Evolutionary conservation across 1,140 invertebrate species (phyloP).

Genomic region (Dreissena rostriformis): DNA sequence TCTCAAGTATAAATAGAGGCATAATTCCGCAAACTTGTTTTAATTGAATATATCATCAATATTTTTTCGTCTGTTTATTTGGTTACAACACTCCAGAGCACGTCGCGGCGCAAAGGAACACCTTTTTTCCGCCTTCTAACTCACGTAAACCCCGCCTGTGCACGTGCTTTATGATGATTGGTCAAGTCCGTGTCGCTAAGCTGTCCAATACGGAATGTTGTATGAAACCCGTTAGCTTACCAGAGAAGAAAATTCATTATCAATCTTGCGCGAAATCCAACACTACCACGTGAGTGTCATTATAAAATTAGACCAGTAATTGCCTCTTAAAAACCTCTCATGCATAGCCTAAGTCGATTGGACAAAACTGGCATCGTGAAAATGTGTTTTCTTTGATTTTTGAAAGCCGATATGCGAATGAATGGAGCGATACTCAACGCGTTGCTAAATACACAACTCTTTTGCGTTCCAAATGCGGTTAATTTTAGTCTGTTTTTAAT

Average conservation of each 20-base stretch:
- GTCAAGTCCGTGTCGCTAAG: conserved; percentile 10
- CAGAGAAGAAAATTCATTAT: conserved; percentile 48
- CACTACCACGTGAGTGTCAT: conserved; percentile 56
- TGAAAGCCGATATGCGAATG: conserved; percentile 43
- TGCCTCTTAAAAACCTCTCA: conserved; percentile 47
- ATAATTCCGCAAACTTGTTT: too few relatives aligned
- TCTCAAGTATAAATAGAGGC: too few relatives aligned
- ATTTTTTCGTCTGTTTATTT: too few relatives aligned
- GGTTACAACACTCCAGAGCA: too few relatives aligned
- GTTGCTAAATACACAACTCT: conserved; percentile 6
- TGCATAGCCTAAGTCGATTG: conserved; percentile 46
- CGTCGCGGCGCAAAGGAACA: too few relatives aligned
- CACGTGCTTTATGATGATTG: conserved; percentile 41
- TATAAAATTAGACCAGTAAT: conserved; percentile 58
- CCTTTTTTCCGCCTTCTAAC: too few relatives aligned
- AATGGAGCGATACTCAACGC: conserved; percentile 35
- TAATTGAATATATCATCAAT: too few relatives aligned
- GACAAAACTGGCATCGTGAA: conserved; percentile 46
- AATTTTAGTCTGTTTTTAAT: not conserved
- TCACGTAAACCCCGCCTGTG: not conserved
- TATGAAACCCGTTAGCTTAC: conserved; percentile 41
- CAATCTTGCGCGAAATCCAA: conserved; percentile 54
- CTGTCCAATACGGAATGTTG: conserved; percentile 8
- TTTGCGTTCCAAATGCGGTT: conserved; percentile 1
- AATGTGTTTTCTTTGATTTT: conserved; percentile 55